Base-by-base conservation (phyloP, 2,797 vertebrate species). In the Oryzias sinensis region DNA sequence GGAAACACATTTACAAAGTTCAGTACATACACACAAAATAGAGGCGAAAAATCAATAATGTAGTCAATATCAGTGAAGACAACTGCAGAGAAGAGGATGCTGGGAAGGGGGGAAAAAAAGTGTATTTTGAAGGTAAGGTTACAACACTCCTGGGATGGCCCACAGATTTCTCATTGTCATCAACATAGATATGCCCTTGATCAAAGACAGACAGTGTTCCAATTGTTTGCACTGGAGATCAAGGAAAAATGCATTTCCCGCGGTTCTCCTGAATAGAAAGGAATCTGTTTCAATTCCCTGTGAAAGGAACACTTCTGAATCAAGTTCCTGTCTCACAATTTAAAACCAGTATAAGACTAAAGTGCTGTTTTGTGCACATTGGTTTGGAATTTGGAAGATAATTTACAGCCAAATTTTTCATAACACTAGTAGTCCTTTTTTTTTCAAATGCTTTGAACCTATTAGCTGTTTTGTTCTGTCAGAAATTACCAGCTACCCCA, bases 131-230 rank as follows among this genome's bases (percentile, higher is more conserved):
- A 82, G 74, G 65, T 65, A 74, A 68, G 72, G 79, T 77, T 78
- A 74, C 71, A 82, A 75, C 63, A 75, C 83, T 70, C 77, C 68
- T 58, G 82, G 78, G 84, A 80, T 73, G 64, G 51, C 58, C 68
- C 59, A 70, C 51, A 81, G 68, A 82, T 80, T 75, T 72, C 67
- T 83, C 70, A 79, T 84, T 81, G 77, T 84, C 81, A 87, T 88
- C 84, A 82, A 79, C 80, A 62, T 47, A 74, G 76, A 84, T 46
- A 20, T 70, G 79, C 55, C 63, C 74, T 80, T 85, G 83, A 87
- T 90, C 83, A 89, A 85, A 89, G 72, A 27, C 14, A 16, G 44
- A 72, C 68, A 68, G 61, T 75, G 77, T 68, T 81, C 76, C 68
- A 62, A 62, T 73, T 83, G 75, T 81, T 75, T 81, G 68, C 49